Percentiles rank a stretch among this genome's conserved stretches.
Conservation (phyloP, 2,113 vertebrate species). For the Chitala chitala region DNA sequence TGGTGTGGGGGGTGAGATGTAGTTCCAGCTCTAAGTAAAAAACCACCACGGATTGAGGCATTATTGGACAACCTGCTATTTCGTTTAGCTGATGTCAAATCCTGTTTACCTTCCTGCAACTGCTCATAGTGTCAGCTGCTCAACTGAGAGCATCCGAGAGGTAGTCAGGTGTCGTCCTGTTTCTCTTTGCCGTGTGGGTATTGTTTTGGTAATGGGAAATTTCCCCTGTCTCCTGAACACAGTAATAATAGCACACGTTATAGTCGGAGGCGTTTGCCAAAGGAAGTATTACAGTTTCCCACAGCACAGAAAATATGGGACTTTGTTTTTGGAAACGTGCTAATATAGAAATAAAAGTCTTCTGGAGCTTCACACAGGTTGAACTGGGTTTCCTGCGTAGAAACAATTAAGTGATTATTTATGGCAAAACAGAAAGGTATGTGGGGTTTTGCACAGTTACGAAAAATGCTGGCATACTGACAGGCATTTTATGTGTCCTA, state of each 20-base stretch:
- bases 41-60: slow-evolving; percentile 43
- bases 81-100: slow-evolving; percentile 50
- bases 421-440: neutral
- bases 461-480: neutral
- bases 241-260: slow-evolving; percentile 9
- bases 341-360: neutral
- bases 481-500: neutral
- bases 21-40: slow-evolving; percentile 39
- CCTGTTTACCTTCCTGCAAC: slow-evolving; percentile 48
- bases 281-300: slow-evolving; percentile 21
- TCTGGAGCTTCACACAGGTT: slow-evolving; percentile 1
- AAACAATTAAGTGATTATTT: slow-evolving; percentile 13
- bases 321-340: neutral
- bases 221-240: neutral
- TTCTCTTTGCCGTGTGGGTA: slow-evolving; percentile 44
- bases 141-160: slow-evolving; percentile 33
- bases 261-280: neutral
- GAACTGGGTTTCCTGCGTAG: slow-evolving; percentile 3
- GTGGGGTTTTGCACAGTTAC: neutral
- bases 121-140: slow-evolving; percentile 28
- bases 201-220: slow-evolving; percentile 51
- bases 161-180: slow-evolving; percentile 66
- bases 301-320: neutral
- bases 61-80: slow-evolving; percentile 44
- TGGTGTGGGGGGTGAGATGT: slow-evolving; percentile 46